A percentile compares a stretch with the other conserved stretches of the same genome.
phyloP scores from a whole-genome alignment of 1,140 invertebrate species.

The Chymomyza costata region DNA sequence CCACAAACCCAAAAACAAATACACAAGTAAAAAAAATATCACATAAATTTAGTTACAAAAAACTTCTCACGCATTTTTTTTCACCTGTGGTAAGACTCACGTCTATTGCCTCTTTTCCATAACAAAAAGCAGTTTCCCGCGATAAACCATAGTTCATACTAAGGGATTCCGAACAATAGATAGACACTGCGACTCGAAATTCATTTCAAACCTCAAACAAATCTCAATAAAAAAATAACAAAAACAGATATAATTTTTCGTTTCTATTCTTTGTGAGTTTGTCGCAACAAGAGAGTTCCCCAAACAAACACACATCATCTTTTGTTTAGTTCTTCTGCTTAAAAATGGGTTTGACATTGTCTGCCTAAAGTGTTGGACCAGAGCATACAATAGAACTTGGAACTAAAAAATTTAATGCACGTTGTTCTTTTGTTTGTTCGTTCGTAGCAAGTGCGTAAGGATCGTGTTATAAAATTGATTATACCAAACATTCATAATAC shows the following conservation, averaged over 20 bases:
- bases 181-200: slow-evolving; percentile 36
- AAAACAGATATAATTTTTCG: slow-evolving; percentile 24
- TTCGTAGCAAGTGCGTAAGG: slow-evolving; percentile 15
- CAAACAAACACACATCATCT: slow-evolving; percentile 5
- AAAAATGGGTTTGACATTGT: slow-evolving; percentile 68
- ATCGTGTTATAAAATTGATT: slow-evolving; percentile 63
- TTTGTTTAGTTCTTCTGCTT: slow-evolving; percentile 48
- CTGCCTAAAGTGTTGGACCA: slow-evolving; percentile 53
- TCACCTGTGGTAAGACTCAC: slow-evolving; percentile 59
- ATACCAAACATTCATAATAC: slow-evolving; percentile 23
- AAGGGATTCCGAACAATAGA: slow-evolving; percentile 39
- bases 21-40: slow-evolving; percentile 21
- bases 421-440: slow-evolving; percentile 53
- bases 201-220: slow-evolving; percentile 22
- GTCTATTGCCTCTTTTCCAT: slow-evolving; percentile 14
- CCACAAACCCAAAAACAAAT: slow-evolving; percentile 17
- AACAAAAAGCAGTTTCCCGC: slow-evolving; percentile 40
- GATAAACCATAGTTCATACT: slow-evolving; percentile 25
- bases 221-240: too few species aligned
- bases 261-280: slow-evolving; percentile 27
- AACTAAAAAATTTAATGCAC: slow-evolving; percentile 55
- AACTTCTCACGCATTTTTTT: slow-evolving; percentile 58
- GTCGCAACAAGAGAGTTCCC: slow-evolving; percentile 20
- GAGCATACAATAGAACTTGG: slow-evolving; percentile 15
- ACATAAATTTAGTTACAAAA: slow-evolving; percentile 49